Evolutionary conservation across 2,888 invertebrate genomes (phyloP), one percentile per base, ranked within the genome.

Genomic region (Drosophila recens): DNA sequence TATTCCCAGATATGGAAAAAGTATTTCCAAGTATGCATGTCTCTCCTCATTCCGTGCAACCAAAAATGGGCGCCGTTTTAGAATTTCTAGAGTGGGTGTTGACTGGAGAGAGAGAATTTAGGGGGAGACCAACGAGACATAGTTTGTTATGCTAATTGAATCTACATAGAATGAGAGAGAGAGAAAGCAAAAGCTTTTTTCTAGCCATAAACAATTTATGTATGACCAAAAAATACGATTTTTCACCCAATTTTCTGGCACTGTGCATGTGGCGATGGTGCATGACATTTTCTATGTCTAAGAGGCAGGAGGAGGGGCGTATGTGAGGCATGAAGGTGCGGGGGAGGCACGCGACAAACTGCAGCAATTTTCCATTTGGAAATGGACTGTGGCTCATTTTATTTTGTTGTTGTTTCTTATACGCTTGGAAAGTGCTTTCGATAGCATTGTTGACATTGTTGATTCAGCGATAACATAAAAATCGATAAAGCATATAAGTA

Each of bases 171-270:
- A 4, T 6, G 43, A 34, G n/a, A 20, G 13, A 34, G 33, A 34
- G 33, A 33, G 11, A 38, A 17, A 69, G 64, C 72, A 71, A 73
- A 74, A 79, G 79, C 86, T 82, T 87, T 73, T 81, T 77, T 72
- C 66, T 67, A 75, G 57, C 52, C 77, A 75, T 70, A 67, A 72
- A 66, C 69, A 85, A 86, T 84, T 83, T 80, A 75, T 88, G 78
- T 73, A 72, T 75, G 62, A 57, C 72, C 51, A 72, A 66, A 71
- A 64, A 72, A 74, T 72, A 36, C 69, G 75, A 78, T 89, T 88
- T 90, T 90, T 90, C 89, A 88, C 90, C 87, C 87, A 90, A 87
- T 83, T 87, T 90, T 90, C 81, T 79, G 87, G 87, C 81, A 88
- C 65, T 59, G 51, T 79, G 79, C 82, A 59, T 70, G 56, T 43